These are phyloP conservation scores for Columbina picui DNA, from an alignment of 2,113 vertebrate genomes.

Conservation along the genomic window DNA sequence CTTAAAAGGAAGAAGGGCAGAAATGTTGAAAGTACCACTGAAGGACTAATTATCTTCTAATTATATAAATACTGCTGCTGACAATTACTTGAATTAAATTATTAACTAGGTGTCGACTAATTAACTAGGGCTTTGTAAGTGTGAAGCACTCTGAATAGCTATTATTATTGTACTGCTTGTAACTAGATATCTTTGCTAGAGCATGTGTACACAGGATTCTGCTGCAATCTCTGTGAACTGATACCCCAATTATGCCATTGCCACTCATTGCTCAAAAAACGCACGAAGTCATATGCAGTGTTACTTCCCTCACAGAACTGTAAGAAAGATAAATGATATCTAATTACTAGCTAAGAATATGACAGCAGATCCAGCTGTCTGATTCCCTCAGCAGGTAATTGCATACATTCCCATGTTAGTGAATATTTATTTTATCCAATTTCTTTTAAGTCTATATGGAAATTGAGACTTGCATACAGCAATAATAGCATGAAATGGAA, in stretches of 20 bases:
- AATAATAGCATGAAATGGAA: neutral
- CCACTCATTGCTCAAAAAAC: neutral
- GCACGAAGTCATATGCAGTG: neutral
- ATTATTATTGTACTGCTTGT: neutral
- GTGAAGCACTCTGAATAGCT: neutral
- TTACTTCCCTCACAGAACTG: neutral
- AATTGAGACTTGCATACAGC: neutral
- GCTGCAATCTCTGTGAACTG: neutral
- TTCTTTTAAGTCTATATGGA: neutral
- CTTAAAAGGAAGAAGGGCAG: neutral
- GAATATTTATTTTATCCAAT: neutral
- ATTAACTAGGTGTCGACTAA: constrained; percentile 33
- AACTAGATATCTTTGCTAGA: neutral
- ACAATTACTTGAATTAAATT: constrained; percentile 35
- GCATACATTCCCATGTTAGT: neutral
- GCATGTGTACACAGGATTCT: neutral
- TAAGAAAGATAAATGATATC: neutral
- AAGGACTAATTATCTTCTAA: neutral
- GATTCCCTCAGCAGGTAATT: neutral
- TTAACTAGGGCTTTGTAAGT: neutral
- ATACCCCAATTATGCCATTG: neutral
- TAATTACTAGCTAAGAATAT: neutral
- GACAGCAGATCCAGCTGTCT: neutral
- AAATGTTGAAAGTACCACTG: neutral
- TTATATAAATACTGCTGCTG: neutral